Percentiles rank a stretch among this genome's conserved stretches.
These are phyloP conservation scores for Apamea sordens DNA, from an alignment of 2,888 invertebrate genomes.

Conservation along the genomic window DNA sequence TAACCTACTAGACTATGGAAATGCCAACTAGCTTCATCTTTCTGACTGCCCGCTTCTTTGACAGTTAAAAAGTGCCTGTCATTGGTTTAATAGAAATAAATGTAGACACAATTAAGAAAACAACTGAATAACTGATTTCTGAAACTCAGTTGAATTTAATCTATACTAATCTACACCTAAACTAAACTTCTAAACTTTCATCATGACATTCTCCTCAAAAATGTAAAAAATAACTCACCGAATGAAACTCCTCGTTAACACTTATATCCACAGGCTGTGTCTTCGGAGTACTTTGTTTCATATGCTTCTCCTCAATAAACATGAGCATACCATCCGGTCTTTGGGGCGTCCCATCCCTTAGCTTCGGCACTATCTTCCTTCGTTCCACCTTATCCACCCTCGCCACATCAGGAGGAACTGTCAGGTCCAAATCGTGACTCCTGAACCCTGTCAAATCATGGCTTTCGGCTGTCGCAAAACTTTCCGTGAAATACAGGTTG, in stretches of 20 bases:
- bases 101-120: too few species aligned
- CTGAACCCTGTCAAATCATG: constrained; percentile 61
- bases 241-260: constrained; percentile 76
- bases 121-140: too few species aligned
- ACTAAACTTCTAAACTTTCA: not conserved
- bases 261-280: constrained; percentile 68
- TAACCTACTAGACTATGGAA: too few species aligned
- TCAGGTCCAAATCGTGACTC: constrained; percentile 69
- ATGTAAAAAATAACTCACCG: constrained; percentile 60
- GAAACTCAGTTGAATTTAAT: too few species aligned
- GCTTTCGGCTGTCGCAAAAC: constrained; percentile 81
- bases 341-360: constrained; percentile 73
- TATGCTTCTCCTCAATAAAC: constrained; percentile 68
- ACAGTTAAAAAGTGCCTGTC: too few species aligned
- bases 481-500: constrained; percentile 86
- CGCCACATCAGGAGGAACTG: constrained; percentile 78
- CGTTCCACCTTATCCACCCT: constrained; percentile 73
- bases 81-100: too few species aligned
- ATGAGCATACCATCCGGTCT: constrained; percentile 72
- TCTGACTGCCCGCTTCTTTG: too few species aligned
- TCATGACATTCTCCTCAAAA: too few species aligned
- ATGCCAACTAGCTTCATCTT: too few species aligned
- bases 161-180: too few species aligned
- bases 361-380: constrained; percentile 75
- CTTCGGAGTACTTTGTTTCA: constrained; percentile 81